phyloP scores from a whole-genome alignment of 2,888 invertebrate species.

The Clistopyga incitator region DNA sequence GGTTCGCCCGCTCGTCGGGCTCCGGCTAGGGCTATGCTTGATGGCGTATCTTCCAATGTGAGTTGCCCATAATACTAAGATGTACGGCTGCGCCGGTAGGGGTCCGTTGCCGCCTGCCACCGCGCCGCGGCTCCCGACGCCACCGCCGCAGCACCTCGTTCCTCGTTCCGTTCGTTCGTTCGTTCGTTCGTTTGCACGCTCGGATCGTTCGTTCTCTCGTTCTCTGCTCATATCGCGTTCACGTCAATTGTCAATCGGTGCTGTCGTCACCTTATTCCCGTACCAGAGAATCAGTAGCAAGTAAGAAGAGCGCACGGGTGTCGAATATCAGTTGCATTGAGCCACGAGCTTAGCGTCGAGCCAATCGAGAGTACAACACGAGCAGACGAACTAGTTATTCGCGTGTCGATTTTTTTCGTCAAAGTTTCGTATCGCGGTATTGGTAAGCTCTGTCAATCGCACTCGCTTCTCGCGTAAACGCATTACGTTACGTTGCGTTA shows the following conservation, averaged over 20 bases:
- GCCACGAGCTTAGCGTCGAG: background rate
- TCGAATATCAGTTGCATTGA: background rate
- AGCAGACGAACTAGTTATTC: conserved; percentile 1
- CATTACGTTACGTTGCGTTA: conserved; percentile 1
- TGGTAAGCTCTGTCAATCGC: no score
- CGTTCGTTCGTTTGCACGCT: conserved; percentile 60
- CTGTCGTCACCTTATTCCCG: conserved; percentile 37
- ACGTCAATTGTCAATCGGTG: conserved; percentile 36
- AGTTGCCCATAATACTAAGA: conserved; percentile 88
- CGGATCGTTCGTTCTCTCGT: conserved; percentile 58
- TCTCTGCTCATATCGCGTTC: conserved; percentile 36
- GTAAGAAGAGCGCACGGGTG: background rate
- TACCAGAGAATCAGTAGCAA: conserved; percentile 1
- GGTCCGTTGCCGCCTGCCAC: conserved; percentile 80
- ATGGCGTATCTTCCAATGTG: conserved; percentile 89
- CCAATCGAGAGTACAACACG: background rate
- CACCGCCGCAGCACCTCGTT: conserved; percentile 50
- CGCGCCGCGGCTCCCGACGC: conserved; percentile 59
- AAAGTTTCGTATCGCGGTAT: background rate
- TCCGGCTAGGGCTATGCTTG: conserved; percentile 86
- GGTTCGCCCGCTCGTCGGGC: conserved; percentile 84
- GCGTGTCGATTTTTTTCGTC: background rate
- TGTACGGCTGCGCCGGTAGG: conserved; percentile 88
- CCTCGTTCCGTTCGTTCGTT: conserved; percentile 61
- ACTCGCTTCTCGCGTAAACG: background rate